Base-by-base conservation (phyloP, 2,797 vertebrate genomes). In the Calcarius lapponicus region DNA sequence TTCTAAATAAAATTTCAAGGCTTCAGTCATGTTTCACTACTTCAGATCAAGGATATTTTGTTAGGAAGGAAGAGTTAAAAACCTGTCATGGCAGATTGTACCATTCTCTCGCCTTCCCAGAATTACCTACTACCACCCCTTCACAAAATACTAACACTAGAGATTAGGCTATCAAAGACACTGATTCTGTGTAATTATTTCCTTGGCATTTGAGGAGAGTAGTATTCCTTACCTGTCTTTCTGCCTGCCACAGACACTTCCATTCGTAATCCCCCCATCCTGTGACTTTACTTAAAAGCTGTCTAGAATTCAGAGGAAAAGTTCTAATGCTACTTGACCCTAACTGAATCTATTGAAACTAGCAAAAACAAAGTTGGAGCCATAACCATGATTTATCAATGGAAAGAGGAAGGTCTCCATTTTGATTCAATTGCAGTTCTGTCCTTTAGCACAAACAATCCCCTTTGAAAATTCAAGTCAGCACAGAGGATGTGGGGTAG, bases 61-160 rank as follows among this genome's bases (percentile, higher is more conserved):
- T 66, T 53, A 72, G 18, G 38, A 87, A 71, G 36, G 11, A 57
- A 36, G 79, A 64, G 24, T 36, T 48, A 25, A 72, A 75, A 69
- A 42, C 3, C 3, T 48, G 5, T 13, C 50, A 50, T 3, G 18
- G 24, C 10, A 57, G 38, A 53, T 8, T 1, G 0, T 8, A 60
- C 24, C 31, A 20, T 71, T 67, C 28, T 54, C 40, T 75, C 0
- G 0, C 18, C 45, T 71, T 89, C 21, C 32, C 22, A 5, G 22
- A 81, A 65, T 42, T 79, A 60, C 26, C 57, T 60, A 6, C 10
- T 56, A 36, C 9, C 17, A 72, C 3, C 13, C 17, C 5, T 32
- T 20, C 14, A 51, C 0, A 1, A 75, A 80, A 61, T 8, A 1
- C 29, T 53, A 32, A 32, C 25, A 56, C 22, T 20, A 47, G 17